Conservation (phyloP, 2,888 invertebrate species). For the Trileptium ribeirensis region DNA sequence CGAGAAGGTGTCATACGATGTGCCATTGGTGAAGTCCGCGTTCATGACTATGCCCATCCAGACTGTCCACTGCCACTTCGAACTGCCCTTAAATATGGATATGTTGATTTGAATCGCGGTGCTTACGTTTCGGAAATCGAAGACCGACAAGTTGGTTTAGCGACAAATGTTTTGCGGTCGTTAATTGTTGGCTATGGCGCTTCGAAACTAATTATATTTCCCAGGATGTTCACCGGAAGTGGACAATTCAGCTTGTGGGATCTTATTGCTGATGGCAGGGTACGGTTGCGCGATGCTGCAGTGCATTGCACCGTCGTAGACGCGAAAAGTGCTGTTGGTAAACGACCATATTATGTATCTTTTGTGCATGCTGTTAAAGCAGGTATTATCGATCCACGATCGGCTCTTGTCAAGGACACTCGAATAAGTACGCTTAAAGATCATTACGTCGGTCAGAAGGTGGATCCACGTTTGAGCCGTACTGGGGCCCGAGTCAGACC, state of each 20-base stretch:
- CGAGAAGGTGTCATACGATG: too few relatives aligned
- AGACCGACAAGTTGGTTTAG: too few relatives aligned
- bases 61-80: too few relatives aligned
- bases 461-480: not conserved
- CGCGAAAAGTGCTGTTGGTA: not conserved
- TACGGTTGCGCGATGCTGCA: not conserved
- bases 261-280: too few relatives aligned
- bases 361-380: conserved; percentile 69
- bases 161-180: too few relatives aligned
- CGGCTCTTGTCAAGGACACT: conserved; percentile 71
- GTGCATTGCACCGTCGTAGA: not conserved
- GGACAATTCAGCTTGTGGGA: not conserved
- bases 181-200: too few relatives aligned
- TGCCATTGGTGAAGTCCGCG: too few relatives aligned
- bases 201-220: not conserved
- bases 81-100: conserved; percentile 77
- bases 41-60: too few relatives aligned
- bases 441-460: conserved; percentile 79
- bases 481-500: not conserved
- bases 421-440: conserved; percentile 75
- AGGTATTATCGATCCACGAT: conserved; percentile 66
- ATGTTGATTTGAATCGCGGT: conserved; percentile 70
- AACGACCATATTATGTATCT: too few relatives aligned
- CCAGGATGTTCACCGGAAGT: not conserved
- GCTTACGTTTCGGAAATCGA: not conserved